Conservation (phyloP, 2,797 vertebrate genomes). For the Bufotes viridis region DNA sequence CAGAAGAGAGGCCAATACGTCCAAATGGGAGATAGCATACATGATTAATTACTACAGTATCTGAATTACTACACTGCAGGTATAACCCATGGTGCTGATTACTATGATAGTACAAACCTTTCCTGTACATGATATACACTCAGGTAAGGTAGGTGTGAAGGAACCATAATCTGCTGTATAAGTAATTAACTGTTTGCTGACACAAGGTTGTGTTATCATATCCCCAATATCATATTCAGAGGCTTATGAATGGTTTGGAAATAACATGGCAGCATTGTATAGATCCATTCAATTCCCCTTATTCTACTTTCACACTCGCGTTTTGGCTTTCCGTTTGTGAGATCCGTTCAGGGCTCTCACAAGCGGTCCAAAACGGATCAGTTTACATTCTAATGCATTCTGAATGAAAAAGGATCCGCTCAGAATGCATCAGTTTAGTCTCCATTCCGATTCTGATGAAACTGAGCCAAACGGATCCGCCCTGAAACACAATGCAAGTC, state of each 20-base stretch:
- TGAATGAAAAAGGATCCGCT: too few relatives aligned
- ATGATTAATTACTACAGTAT: neutral
- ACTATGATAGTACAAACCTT: neutral
- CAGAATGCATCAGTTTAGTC: too few relatives aligned
- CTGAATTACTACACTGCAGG: neutral
- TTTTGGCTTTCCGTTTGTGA: too few relatives aligned
- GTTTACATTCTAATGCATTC: too few relatives aligned
- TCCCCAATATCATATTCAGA: neutral
- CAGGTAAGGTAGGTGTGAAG: neutral
- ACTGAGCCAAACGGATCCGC: too few relatives aligned
- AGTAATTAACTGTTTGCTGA: neutral
- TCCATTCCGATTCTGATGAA: too few relatives aligned
- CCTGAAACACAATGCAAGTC: too few relatives aligned
- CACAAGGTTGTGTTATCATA: neutral
- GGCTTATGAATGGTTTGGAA: neutral
- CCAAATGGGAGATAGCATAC: neutral
- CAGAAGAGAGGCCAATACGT: conserved; percentile 1
- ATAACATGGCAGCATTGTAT: neutral
- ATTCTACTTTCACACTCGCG: too few relatives aligned
- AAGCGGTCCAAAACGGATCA: too few relatives aligned
- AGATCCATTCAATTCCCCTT: neutral
- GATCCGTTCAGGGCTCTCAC: too few relatives aligned
- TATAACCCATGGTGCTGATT: neutral
- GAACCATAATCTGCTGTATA: neutral
- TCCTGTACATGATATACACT: too few relatives aligned